Evolutionary conservation across 2,797 vertebrate species (phyloP).

Genomic region (Squalus acanthias): DNA sequence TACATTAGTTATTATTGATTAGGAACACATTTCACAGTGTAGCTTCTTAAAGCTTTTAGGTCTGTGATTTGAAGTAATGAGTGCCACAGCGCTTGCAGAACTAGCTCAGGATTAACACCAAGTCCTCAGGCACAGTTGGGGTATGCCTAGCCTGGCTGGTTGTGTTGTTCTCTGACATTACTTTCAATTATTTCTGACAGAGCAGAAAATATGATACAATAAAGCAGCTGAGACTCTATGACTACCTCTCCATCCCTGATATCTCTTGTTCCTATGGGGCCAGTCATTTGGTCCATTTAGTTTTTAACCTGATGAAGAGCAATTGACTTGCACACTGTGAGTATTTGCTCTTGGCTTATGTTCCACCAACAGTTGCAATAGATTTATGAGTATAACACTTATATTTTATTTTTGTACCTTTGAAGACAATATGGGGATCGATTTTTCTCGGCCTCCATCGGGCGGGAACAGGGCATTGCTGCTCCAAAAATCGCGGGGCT

Average conservation of each 20-base stretch:
- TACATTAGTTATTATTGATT: not conserved
- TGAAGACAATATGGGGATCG: not conserved
- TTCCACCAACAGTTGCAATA: not conserved
- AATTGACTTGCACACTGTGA: not conserved
- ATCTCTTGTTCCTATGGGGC: conserved; percentile 6
- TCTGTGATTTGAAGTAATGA: not conserved
- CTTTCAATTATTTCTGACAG: not conserved
- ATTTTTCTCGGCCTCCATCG: not conserved
- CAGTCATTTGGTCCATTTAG: conserved; percentile 17
- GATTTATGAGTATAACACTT: not conserved
- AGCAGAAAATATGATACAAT: not conserved
- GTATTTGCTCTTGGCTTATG: not conserved
- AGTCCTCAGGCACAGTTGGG: not conserved
- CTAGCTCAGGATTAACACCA: not conserved
- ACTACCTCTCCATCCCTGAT: not conserved
- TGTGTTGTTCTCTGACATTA: not conserved
- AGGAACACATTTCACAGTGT: not conserved
- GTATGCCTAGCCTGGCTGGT: not conserved
- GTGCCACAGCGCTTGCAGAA: not conserved
- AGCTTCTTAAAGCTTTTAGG: not conserved
- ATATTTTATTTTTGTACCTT: not conserved
- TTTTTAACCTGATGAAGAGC: conserved; percentile 13
- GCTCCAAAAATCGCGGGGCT: not conserved
- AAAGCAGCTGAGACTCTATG: conserved; percentile 15
- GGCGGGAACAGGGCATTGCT: not conserved